A percentile compares a stretch with the other conserved stretches of the same genome.
These are phyloP conservation scores for Eupithecia dodoneata DNA, from an alignment of 2,888 invertebrate species.

Conservation along the genomic window DNA sequence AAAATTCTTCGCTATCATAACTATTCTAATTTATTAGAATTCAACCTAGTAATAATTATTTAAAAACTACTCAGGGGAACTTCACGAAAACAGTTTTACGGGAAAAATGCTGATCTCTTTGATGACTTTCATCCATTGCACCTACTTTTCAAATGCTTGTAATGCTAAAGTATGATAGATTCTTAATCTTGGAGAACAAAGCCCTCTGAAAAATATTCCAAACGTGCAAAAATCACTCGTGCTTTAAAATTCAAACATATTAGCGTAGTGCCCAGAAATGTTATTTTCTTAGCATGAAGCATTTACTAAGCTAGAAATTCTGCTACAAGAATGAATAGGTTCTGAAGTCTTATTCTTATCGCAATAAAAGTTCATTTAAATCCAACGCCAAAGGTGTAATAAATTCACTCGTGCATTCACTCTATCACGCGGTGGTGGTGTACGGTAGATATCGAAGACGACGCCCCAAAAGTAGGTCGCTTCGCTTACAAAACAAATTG, in stretches of 20 bases:
- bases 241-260: neutral
- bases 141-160: neutral
- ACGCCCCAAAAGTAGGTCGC: neutral
- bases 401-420: neutral
- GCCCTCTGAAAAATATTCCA: neutral
- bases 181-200: neutral
- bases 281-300: neutral
- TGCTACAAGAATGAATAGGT: neutral
- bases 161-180: neutral
- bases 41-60: no score
- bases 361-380: neutral
- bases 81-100: no score
- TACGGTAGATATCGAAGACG: neutral
- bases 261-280: neutral
- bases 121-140: no score
- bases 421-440: neutral
- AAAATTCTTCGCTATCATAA: no score
- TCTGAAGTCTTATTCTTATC: neutral
- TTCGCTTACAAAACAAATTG: neutral
- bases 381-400: neutral
- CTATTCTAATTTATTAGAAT: no score
- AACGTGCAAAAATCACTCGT: conserved; percentile 2
- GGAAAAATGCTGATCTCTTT: no score
- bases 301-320: neutral
- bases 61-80: no score